A percentile compares a stretch with the other conserved stretches of the same genome.
These are phyloP conservation scores for Nomada lathburiana DNA, from an alignment of 2,888 invertebrate genomes.

Conservation along the genomic window DNA sequence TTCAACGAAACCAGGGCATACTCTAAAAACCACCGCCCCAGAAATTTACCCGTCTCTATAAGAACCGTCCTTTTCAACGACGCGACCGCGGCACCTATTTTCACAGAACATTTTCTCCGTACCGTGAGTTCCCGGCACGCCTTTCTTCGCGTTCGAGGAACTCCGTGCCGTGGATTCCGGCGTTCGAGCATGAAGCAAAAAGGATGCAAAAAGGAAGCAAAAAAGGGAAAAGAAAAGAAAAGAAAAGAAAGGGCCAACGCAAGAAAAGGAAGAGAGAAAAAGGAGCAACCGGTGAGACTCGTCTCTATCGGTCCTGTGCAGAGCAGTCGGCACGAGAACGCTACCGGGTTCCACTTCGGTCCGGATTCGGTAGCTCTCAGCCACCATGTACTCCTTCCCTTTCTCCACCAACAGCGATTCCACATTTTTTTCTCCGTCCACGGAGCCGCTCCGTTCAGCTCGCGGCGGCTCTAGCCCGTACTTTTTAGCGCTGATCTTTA, in stretches of 20 bases:
- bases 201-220: background rate
- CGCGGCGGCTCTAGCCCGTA: constrained; percentile 52
- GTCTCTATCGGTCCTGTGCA: constrained; percentile 40
- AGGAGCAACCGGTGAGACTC: constrained; percentile 29
- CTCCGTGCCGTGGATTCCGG: constrained; percentile 29
- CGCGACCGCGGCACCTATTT: constrained; percentile 34
- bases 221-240: background rate
- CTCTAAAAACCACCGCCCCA: background rate
- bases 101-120: constrained; percentile 35
- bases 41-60: background rate
- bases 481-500: constrained; percentile 77
- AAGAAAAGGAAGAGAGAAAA: background rate
- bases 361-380: constrained; percentile 50
- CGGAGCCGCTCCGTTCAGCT: constrained; percentile 40
- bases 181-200: constrained; percentile 26
- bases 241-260: too few relatives aligned
- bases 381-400: constrained; percentile 34
- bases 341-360: constrained; percentile 52
- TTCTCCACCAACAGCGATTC: constrained; percentile 34
- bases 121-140: constrained; percentile 29
- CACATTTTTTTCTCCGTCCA: constrained; percentile 45
- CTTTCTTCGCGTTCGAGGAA: constrained; percentile 39
- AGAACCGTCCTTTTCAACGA: constrained; percentile 17
- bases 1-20: background rate
- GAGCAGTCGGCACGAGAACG: constrained; percentile 45